These are phyloP conservation scores for Brachypalpus laphriformis DNA, from an alignment of 2,888 invertebrate genomes.

Conservation along the genomic window DNA sequence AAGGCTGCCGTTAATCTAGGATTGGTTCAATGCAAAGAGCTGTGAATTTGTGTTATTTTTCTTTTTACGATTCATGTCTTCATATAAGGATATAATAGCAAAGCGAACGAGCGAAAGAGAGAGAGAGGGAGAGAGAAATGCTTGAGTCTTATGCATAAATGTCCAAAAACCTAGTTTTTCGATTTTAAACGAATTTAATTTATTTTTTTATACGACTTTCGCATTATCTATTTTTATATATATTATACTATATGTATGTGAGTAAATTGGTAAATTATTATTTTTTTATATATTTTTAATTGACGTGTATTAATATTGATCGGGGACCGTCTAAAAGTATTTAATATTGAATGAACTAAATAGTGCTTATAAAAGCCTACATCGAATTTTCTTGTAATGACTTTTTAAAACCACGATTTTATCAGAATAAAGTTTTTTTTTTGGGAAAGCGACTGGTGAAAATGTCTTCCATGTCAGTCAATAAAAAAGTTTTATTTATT, in stretches of 20 bases:
- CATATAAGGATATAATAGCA: constrained; percentile 12
- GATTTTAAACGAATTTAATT: constrained; percentile 53
- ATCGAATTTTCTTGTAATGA: no score
- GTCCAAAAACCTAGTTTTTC: constrained; percentile 29
- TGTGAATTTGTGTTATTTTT: constrained; percentile 70
- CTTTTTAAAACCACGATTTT: no score
- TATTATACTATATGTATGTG: constrained; percentile 30
- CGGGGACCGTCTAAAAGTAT: neutral
- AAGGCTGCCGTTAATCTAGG: constrained; percentile 44
- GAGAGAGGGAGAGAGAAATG: constrained; percentile 13
- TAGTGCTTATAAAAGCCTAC: no score
- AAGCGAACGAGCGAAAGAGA: constrained; percentile 5
- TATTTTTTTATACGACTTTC: constrained; percentile 55
- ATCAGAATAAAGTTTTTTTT: no score
- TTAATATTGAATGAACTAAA: no score
- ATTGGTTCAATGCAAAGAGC: constrained; percentile 68
- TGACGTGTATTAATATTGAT: neutral
- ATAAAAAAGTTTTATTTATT: no score
- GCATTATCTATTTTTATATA: constrained; percentile 52
- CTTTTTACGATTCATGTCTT: constrained; percentile 45
- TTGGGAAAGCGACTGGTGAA: no score
- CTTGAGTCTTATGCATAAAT: constrained; percentile 49
- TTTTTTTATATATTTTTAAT: neutral
- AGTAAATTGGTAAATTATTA: constrained; percentile 1
- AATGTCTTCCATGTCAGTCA: no score